A percentile compares a stretch with the other conserved stretches of the same genome.
Conservation (phyloP, 2,113 vertebrate species). For the Zeus faber region DNA sequence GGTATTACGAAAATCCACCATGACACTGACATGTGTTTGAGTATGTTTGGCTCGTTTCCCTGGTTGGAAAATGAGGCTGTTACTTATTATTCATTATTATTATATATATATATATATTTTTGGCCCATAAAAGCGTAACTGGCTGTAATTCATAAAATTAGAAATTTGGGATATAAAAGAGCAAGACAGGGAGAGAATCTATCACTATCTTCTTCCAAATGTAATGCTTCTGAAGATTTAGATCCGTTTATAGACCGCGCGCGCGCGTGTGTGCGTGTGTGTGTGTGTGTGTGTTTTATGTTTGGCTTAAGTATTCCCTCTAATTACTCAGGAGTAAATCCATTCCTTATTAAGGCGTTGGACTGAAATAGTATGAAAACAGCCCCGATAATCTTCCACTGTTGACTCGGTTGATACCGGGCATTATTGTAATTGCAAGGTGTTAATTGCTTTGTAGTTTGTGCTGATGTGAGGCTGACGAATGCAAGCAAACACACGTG, state of each 20-base stretch:
- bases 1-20: slow-evolving; percentile 27
- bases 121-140: slow-evolving; percentile 42
- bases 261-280: slow-evolving; percentile 8
- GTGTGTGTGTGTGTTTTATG: slow-evolving; percentile 10
- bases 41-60: slow-evolving; percentile 18
- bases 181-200: slow-evolving; percentile 37
- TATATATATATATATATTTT: no score
- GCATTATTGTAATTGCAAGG: slow-evolving; percentile 3
- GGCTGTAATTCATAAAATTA: slow-evolving; percentile 40
- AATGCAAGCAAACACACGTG: no score
- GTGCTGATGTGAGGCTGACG: slow-evolving; percentile 19
- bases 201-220: slow-evolving; percentile 40
- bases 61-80: slow-evolving; percentile 24
- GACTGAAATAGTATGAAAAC: slow-evolving; percentile 40
- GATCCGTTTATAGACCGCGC: slow-evolving; percentile 13
- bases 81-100: no score
- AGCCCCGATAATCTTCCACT: slow-evolving; percentile 29
- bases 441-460: slow-evolving; percentile 9
- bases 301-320: slow-evolving; percentile 33
- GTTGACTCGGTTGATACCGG: slow-evolving; percentile 26
- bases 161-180: slow-evolving; percentile 16
- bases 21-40: slow-evolving; percentile 43
- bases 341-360: slow-evolving; percentile 45
- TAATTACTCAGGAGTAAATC: slow-evolving; percentile 51
- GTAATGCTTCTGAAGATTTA: slow-evolving; percentile 39